Conservation (phyloP, 2,113 vertebrate genomes). For the Albula goreensis region DNA sequence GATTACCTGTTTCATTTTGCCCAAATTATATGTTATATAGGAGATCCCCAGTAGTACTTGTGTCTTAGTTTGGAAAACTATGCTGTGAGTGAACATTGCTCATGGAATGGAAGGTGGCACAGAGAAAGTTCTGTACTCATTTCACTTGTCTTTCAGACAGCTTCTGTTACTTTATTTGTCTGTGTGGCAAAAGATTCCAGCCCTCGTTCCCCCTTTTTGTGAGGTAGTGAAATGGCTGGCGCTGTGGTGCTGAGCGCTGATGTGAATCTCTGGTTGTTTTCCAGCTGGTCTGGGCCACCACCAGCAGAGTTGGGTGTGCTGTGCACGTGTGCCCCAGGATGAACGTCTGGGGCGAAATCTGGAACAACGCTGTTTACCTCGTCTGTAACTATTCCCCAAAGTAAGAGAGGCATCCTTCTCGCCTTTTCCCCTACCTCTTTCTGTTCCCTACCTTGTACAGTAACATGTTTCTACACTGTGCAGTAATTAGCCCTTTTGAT, state of each 20-base stretch:
- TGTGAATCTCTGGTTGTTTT: conserved; percentile 31
- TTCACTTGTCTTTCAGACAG: too few relatives aligned
- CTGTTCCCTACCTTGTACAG: background rate
- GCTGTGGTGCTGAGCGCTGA: background rate
- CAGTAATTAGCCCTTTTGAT: background rate
- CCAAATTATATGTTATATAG: too few relatives aligned
- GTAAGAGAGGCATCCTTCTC: conserved; percentile 73
- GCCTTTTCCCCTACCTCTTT: conserved; percentile 16
- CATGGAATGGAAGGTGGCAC: background rate
- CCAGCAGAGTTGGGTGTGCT: conserved; percentile 89
- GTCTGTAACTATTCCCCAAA: conserved; percentile 99
- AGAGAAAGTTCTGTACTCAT: background rate
- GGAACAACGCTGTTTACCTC: conserved; percentile 92
- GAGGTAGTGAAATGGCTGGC: background rate
- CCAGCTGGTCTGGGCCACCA: conserved; percentile 96
- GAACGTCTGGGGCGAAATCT: conserved; percentile 90
- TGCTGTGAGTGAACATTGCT: background rate
- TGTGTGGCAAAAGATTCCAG: too few relatives aligned
- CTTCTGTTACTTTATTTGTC: too few relatives aligned
- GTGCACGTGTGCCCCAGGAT: conserved; percentile 84
- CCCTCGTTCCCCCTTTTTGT: too few relatives aligned
- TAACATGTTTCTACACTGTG: too few relatives aligned
- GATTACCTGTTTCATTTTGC: too few relatives aligned
- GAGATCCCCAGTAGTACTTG: too few relatives aligned
- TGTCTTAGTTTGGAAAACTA: background rate